phyloP scores from a whole-genome alignment of 2,113 vertebrate species.

The Oenanthe melanoleuca region DNA sequence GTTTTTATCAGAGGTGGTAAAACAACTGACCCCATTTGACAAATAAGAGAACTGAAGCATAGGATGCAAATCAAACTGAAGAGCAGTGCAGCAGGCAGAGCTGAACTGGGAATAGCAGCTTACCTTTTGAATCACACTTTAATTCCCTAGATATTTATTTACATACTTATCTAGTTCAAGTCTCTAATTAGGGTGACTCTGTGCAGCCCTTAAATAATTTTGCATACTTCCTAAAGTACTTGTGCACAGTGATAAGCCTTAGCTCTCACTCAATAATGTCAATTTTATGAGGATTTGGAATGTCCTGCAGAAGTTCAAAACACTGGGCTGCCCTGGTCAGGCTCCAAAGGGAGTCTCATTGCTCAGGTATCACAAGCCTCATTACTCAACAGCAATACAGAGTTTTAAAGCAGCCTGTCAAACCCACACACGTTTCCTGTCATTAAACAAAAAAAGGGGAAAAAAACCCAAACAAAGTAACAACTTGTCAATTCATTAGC shows the following conservation, averaged over 20 bases:
- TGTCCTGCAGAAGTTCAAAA: background rate
- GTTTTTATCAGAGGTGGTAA: conserved; percentile 9
- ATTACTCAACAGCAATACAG: background rate
- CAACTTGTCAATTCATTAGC: background rate
- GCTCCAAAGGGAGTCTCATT: background rate
- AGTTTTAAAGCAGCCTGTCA: background rate
- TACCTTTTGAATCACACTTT: conserved; percentile 49
- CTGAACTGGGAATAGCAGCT: conserved; percentile 38
- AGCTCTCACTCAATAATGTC: background rate
- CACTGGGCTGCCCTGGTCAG: background rate
- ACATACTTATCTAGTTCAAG: conserved; percentile 53
- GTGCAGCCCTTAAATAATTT: background rate
- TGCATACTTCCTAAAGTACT: background rate
- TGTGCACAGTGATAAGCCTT: background rate
- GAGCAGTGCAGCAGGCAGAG: conserved; percentile 11
- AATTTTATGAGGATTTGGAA: background rate
- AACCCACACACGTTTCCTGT: background rate
- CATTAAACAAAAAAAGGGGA: background rate
- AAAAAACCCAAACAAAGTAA: background rate
- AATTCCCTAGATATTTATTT: conserved; percentile 51
- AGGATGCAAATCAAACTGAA: conserved; percentile 30
- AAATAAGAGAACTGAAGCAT: conserved; percentile 34
- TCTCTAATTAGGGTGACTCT: conserved; percentile 51
- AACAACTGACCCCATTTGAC: conserved; percentile 45
- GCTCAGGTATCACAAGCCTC: background rate